A percentile compares a stretch with the other conserved stretches of the same genome.
phyloP scores from a whole-genome alignment of 2,113 vertebrate genomes.

The Hydrolagus affinis region DNA sequence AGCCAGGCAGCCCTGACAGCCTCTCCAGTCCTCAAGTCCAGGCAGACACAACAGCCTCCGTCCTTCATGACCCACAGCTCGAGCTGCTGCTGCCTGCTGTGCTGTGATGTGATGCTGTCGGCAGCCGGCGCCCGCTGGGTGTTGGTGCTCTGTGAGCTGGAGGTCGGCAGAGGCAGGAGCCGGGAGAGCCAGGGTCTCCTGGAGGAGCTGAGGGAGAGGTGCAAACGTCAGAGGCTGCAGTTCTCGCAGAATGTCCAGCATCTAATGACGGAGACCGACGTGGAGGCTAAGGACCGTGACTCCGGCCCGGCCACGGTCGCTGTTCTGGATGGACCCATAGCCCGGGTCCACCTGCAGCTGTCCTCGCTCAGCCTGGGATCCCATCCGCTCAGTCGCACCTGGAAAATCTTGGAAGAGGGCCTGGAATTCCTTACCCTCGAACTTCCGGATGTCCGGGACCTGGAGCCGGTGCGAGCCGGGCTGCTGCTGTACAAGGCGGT shows the following conservation, averaged over 20 bases:
- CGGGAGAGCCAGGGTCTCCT: conserved; percentile 48
- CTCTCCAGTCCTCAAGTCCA: conserved; percentile 54
- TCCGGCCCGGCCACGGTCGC: not conserved
- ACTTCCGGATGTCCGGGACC: conserved; percentile 41
- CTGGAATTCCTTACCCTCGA: conserved; percentile 53
- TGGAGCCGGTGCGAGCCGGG: conserved; percentile 57
- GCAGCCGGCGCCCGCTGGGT: conserved; percentile 66
- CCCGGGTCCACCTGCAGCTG: conserved; percentile 55
- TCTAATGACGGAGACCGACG: conserved; percentile 39
- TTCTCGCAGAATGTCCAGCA: conserved; percentile 20
- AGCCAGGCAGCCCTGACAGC: conserved; percentile 41
- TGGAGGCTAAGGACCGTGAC: conserved; percentile 34
- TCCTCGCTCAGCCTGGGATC: conserved; percentile 48
- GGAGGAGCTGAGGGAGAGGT: conserved; percentile 47
- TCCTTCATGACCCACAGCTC: conserved; percentile 56
- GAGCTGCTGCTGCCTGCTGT: conserved; percentile 61
- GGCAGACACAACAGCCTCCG: conserved; percentile 43
- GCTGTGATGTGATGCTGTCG: conserved; percentile 61
- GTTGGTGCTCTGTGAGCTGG: conserved; percentile 48
- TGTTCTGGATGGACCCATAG: conserved; percentile 57
- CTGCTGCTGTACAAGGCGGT: conserved; percentile 62
- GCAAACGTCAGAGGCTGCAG: conserved; percentile 35
- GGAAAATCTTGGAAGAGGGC: conserved; percentile 60
- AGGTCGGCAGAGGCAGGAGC: conserved; percentile 34
- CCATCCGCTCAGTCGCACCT: conserved; percentile 41